Evolutionary conservation across 2,113 vertebrate species (phyloP).

Genomic region (Mugil cephalus): DNA sequence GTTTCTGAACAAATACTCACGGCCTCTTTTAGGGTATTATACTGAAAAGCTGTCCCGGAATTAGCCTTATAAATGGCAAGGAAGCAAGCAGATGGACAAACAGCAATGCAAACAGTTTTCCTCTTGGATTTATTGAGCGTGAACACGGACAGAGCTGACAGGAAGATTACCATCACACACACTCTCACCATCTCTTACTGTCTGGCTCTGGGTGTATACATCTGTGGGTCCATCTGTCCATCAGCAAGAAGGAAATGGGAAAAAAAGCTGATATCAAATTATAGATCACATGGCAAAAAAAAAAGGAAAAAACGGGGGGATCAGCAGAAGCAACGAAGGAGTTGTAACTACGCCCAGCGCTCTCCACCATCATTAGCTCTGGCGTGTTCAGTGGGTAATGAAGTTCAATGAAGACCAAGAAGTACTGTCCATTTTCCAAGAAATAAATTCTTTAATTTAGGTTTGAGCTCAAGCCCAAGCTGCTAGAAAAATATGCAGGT

Average conservation of each 20-base stretch:
- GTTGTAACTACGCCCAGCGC: too few species aligned
- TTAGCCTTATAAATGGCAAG: background rate
- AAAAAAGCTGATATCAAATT: slow-evolving; percentile 1
- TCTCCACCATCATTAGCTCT: too few species aligned
- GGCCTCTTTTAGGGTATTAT: background rate
- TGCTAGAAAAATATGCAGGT: too few species aligned
- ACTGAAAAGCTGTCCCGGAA: background rate
- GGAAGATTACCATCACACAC: slow-evolving; percentile 32
- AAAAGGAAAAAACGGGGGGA: background rate
- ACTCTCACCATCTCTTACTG: slow-evolving; percentile 3
- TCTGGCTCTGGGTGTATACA: slow-evolving; percentile 13
- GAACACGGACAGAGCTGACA: background rate
- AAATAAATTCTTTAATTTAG: too few species aligned
- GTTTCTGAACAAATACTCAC: background rate
- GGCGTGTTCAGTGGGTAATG: too few species aligned
- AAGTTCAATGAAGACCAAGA: too few species aligned
- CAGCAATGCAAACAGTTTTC: background rate
- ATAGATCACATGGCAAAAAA: slow-evolving; percentile 8
- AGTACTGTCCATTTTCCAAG: too few species aligned
- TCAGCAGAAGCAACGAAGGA: background rate
- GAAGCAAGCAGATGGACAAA: background rate
- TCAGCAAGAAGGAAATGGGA: background rate
- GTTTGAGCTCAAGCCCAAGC: too few species aligned
- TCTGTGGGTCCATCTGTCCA: slow-evolving; percentile 54
- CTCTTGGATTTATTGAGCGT: slow-evolving; percentile 6